Evolutionary conservation across 2,113 vertebrate genomes (phyloP).

Genomic region (Carassius gibelio): DNA sequence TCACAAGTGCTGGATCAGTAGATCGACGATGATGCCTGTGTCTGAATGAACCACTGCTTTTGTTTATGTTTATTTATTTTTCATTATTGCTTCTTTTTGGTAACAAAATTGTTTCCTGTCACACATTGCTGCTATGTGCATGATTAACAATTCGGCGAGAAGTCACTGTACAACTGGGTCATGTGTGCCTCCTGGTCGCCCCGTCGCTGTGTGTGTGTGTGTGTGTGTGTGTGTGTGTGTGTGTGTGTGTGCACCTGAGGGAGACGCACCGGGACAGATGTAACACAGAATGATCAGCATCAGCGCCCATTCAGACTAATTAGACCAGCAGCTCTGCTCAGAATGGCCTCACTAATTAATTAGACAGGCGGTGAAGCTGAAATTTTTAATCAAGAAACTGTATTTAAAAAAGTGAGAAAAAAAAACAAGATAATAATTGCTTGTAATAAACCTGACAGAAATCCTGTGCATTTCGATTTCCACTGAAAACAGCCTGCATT

Average conservation of each 20-base stretch:
- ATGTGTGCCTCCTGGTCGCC: neutral
- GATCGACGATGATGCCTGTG: neutral
- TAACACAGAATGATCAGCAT: slow-evolving; percentile 64
- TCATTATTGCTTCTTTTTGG: neutral
- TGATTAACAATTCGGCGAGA: neutral
- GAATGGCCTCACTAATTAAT: slow-evolving; percentile 79
- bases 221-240: too few relatives aligned
- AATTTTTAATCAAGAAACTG: slow-evolving; percentile 59
- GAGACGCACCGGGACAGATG: slow-evolving; percentile 70
- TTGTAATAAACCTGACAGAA: slow-evolving; percentile 74
- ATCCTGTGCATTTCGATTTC: slow-evolving; percentile 52
- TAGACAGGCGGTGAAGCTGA: slow-evolving; percentile 79
- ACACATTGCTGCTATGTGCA: neutral
- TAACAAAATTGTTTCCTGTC: neutral
- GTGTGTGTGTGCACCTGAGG: slow-evolving; percentile 64
- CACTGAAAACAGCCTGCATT: slow-evolving; percentile 7
- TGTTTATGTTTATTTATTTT: neutral
- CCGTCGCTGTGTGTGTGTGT: too few relatives aligned
- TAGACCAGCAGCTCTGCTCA: slow-evolving; percentile 71
- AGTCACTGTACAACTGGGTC: slow-evolving; percentile 37
- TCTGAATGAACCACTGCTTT: neutral
- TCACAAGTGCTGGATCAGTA: too few relatives aligned
- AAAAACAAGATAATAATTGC: slow-evolving; percentile 64
- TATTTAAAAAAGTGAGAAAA: slow-evolving; percentile 55
- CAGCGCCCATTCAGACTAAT: slow-evolving; percentile 75